Base-by-base conservation (phyloP, 2,888 invertebrate genomes). In the Drosophila mulleri region DNA sequence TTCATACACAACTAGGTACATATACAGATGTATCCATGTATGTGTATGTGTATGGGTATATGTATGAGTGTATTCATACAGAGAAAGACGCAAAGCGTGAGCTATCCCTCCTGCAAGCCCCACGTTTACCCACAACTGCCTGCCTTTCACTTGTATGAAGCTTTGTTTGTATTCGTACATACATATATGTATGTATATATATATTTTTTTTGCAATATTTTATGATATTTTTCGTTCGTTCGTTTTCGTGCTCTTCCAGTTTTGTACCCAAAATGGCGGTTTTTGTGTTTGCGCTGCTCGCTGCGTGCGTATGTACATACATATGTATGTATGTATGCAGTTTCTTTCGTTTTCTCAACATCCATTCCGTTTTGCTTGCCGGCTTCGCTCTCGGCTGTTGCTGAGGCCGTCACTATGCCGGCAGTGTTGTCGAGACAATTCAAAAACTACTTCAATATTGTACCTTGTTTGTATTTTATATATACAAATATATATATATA, bases 251-350 rank as follows among this genome's bases (percentile, higher is more conserved):
- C 67, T 77, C 81, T 80, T 81, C 77, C 76, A 75, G 86, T 73
- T 82, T 75, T 80, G 72, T 82, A 74, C 77, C 67, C 75, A 89
- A 89, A 83, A 86, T 91, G 87, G 90, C 85, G 82, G 90, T 68
- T 70, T 74, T 59, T 63, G 67, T 67, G 80, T 52, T 67, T 48
- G 53, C 29, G 62, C 37, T 59, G 32, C 61, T 59, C 39, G 48
- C 48, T 74, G 47, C 50, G 67, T 70, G 62, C 72, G 68, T 80
- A 63, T 76, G 62, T 76, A n/a, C n/a, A n/a, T n/a, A n/a, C n/a
- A n/a, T n/a, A 39, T 65, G 67, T 73, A 56, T 47, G 66, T 67
- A 48, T 66, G 67, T 75, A 63, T 48, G 67, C 65, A 41, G 39
- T 70, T 59, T 75, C 57, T 74, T 75, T 85, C 75, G 64, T 68